These are phyloP conservation scores for Tachina grossa DNA, from an alignment of 2,888 invertebrate species.

Conservation along the genomic window DNA sequence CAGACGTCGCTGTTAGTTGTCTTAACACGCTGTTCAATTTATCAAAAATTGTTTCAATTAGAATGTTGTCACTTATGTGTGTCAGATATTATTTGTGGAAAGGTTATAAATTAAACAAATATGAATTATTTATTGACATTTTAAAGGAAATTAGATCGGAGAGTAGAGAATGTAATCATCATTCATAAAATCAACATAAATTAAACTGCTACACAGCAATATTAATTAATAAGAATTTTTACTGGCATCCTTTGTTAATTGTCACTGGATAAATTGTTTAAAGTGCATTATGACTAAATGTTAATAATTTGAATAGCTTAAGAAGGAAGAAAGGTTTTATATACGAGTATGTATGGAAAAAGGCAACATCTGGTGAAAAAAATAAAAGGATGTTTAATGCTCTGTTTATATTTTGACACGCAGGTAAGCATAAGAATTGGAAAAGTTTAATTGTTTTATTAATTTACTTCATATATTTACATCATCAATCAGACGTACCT, in stretches of 20 bases:
- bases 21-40: constrained; percentile 70
- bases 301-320: background rate
- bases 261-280: background rate
- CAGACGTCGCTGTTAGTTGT: constrained; percentile 49
- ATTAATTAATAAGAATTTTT: constrained; percentile 54
- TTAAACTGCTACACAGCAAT: constrained; percentile 25
- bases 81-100: constrained; percentile 70
- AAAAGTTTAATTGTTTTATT: too few species aligned
- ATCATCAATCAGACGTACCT: too few species aligned
- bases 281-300: background rate
- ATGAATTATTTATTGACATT: constrained; percentile 68
- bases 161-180: constrained; percentile 57
- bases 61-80: constrained; percentile 70
- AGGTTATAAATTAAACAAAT: constrained; percentile 68
- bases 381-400: too few species aligned
- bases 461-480: too few species aligned
- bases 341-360: too few species aligned
- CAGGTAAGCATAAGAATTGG: too few species aligned
- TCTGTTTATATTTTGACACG: too few species aligned
- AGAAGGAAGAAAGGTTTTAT: too few species aligned
- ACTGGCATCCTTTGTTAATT: background rate
- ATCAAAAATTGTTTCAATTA: constrained; percentile 71
- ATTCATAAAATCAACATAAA: constrained; percentile 63
- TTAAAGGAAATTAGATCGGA: constrained; percentile 69
- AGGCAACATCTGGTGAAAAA: too few species aligned